These are phyloP conservation scores for Actinostola sp. DNA, from an alignment of 92 coral and sea anemone genomes.

Conservation along the genomic window DNA sequence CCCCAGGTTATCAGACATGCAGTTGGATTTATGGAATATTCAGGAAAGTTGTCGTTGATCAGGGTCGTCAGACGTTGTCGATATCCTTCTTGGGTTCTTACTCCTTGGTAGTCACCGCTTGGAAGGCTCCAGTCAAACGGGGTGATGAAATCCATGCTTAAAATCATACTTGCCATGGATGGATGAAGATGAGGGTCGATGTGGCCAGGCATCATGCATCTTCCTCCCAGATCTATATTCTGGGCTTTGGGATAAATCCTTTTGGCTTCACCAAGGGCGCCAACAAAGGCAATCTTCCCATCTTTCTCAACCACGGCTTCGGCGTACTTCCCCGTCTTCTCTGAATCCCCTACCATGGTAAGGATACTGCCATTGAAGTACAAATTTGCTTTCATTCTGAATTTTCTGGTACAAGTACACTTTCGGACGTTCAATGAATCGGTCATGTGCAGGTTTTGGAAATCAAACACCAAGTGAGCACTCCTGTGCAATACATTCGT, in stretches of 20 bases:
- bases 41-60: not conserved
- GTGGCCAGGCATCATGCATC: conserved; percentile 59
- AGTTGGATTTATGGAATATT: not conserved
- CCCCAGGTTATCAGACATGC: conserved; percentile 46
- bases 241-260: conserved; percentile 4
- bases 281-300: conserved; percentile 49
- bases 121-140: conserved; percentile 51
- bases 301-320: conserved; percentile 53
- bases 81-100: conserved; percentile 8
- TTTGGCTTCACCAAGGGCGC: conserved; percentile 24
- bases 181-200: conserved; percentile 69
- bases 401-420: no score
- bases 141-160: conserved; percentile 54
- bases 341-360: conserved; percentile 49
- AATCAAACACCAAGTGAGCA: no score
- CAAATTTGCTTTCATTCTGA: not conserved
- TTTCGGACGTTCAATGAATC: no score
- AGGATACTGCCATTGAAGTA: conserved; percentile 49
- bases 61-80: conserved; percentile 26
- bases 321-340: conserved; percentile 29
- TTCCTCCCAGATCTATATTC: conserved; percentile 20
- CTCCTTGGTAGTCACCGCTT: conserved; percentile 33
- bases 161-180: conserved; percentile 50
- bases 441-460: no score
- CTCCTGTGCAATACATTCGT: no score